Conservation (phyloP, 2,113 vertebrate species). For the Nicator chloris region DNA sequence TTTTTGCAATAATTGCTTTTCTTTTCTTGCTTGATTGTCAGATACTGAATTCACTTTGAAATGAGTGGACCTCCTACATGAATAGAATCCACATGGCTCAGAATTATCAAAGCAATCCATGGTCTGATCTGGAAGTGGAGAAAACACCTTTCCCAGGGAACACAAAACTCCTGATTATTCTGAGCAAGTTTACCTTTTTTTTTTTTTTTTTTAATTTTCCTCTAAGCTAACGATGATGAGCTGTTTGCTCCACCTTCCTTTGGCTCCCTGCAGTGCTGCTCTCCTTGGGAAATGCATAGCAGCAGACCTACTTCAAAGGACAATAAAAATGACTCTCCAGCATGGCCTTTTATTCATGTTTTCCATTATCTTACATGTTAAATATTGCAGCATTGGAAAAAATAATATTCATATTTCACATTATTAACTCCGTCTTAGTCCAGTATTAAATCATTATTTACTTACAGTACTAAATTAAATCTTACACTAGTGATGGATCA, state of each 20-base stretch:
- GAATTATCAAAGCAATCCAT: background rate
- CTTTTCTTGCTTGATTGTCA: background rate
- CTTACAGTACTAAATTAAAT: background rate
- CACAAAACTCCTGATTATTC: background rate
- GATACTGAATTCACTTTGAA: background rate
- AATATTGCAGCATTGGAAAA: background rate
- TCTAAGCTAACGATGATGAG: background rate
- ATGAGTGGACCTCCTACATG: rapidly evolving
- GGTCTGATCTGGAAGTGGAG: background rate
- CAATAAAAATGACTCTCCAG: background rate
- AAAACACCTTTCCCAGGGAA: background rate
- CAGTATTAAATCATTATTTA: background rate
- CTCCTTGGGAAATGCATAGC: background rate
- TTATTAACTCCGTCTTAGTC: background rate
- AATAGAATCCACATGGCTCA: background rate
- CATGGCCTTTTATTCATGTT: background rate
- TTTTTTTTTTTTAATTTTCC: background rate
- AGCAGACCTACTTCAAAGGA: background rate
- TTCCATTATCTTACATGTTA: background rate
- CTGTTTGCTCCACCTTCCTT: background rate
- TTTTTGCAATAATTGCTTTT: background rate
- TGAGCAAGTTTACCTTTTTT: background rate
- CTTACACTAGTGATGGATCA: background rate
- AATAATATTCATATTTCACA: background rate
- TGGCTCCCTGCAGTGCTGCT: background rate